Evolutionary conservation across 1,140 invertebrate genomes (phyloP).

Genomic region (Pararge aegeria): DNA sequence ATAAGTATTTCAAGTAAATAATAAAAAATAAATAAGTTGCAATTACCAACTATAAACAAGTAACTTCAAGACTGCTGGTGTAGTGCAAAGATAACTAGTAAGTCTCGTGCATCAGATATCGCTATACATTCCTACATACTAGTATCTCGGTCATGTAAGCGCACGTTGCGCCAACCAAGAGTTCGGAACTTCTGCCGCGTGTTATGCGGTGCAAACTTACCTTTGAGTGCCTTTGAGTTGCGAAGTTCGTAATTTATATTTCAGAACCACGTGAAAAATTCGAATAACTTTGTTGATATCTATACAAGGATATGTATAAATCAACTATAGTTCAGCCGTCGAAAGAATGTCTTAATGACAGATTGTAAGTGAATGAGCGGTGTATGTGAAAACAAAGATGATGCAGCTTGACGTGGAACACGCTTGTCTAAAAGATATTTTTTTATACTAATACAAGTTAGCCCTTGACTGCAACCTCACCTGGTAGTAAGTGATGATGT

Average conservation of each 20-base stretch:
- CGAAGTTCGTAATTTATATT: not conserved
- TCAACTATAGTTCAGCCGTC: no score
- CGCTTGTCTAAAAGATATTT: no score
- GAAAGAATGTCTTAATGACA: no score
- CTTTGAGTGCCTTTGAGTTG: not conserved
- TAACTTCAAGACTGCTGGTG: not conserved
- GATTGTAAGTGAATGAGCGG: no score
- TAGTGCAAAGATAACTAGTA: not conserved
- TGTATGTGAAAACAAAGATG: no score
- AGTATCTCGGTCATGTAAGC: slow-evolving; percentile 6
- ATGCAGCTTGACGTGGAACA: no score
- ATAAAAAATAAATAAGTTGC: not conserved
- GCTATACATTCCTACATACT: not conserved
- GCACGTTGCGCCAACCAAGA: slow-evolving; percentile 2
- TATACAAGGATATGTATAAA: no score
- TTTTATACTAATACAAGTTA: no score
- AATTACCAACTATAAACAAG: not conserved
- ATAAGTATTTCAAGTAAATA: no score
- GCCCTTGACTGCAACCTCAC: no score
- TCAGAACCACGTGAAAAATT: not conserved
- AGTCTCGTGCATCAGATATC: not conserved
- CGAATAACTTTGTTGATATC: no score
- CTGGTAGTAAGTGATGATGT: no score
- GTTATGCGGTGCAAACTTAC: slow-evolving; percentile 1
- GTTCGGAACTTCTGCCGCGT: slow-evolving; percentile 1